These are phyloP conservation scores for Sebastes trivittatus DNA, from an alignment of 2,797 vertebrate genomes.

Conservation along the genomic window DNA sequence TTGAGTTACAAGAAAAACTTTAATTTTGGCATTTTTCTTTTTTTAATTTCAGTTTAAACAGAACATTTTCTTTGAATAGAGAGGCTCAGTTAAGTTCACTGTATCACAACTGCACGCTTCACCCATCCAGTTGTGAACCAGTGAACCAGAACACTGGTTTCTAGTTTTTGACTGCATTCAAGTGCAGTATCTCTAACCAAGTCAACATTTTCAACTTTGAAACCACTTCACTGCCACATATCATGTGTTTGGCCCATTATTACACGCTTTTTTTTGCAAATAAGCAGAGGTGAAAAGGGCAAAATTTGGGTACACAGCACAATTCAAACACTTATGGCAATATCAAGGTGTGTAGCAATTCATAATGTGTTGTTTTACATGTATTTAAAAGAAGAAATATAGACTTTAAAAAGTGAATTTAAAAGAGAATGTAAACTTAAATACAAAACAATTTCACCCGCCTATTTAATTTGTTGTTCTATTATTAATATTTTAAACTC, in stretches of 20 bases:
- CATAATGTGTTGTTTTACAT: not conserved
- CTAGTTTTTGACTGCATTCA: not conserved
- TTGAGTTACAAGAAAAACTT: slow-evolving; percentile 29
- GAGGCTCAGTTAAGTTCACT: not conserved
- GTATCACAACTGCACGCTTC: not conserved
- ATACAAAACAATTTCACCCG: not conserved
- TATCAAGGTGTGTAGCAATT: not conserved
- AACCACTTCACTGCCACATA: not conserved
- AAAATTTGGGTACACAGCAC: not conserved
- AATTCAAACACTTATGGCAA: not conserved
- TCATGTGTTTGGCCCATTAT: not conserved
- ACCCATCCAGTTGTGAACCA: slow-evolving; percentile 26
- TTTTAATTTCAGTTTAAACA: slow-evolving; percentile 2
- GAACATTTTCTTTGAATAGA: not conserved
- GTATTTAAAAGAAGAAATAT: not conserved
- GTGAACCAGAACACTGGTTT: slow-evolving; percentile 26
- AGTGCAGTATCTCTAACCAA: not conserved
- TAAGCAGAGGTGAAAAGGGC: not conserved
- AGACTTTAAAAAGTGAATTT: not conserved
- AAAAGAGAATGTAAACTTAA: not conserved
- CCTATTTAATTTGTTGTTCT: not conserved
- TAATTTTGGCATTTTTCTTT: not conserved
- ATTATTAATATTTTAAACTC: not conserved
- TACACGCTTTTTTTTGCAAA: not conserved
- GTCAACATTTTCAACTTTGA: not conserved